Base-by-base conservation (phyloP, 2,797 vertebrate species). In the Alectoris magna region DNA sequence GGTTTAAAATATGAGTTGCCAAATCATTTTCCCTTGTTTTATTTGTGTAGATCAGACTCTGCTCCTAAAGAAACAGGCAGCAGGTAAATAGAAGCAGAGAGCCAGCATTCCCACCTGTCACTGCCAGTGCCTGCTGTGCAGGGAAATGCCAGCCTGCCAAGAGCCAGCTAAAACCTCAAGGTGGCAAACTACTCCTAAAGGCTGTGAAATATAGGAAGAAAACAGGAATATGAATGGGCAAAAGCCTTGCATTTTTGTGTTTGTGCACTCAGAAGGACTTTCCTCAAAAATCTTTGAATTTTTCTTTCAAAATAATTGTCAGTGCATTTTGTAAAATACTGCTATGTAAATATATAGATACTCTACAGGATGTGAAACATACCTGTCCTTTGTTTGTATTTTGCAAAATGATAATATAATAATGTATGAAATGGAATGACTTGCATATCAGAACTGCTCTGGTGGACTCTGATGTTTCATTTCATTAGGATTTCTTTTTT, bases 1-100 rank as follows among this genome's bases (percentile, higher is more conserved):
- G 14, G 6, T 15, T 91, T 96, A 80, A 95, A 96, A 95, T 87
- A 91, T 93, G 92, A 84, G 88, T 84, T 90, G 43, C 43, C 82
- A 36, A 79, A 82, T 89, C 1, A 91, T 82, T 92, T 85, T 23
- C 29, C 66, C 41, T 79, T 87, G 70, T 24, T 91, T 90, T 91
- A 46, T 87, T 84, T 91, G 83, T 56, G 21, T 24, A 92, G 68
- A 77, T 83, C 66, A 77, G 46, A 41, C 23, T 88, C 31, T 56
- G 4, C 48, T 95, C 75, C 90, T 80, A 83, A 93, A 72, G 69
- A 94, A 94, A 80, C 13, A 66, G 91, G 80, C 91, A 96, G 91
- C 74, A 94, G 90, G 88, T 87, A 94, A 90, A 68, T 74, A 94
- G 94, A 63, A 93, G 82, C 9, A 0, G 46, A 93, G 60, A 93